A percentile compares a stretch with the other conserved stretches of the same genome.
phyloP scores from a whole-genome alignment of 30 jellyfish, hydroid and myxozoan genomes.

The Sanderia malayensis region DNA sequence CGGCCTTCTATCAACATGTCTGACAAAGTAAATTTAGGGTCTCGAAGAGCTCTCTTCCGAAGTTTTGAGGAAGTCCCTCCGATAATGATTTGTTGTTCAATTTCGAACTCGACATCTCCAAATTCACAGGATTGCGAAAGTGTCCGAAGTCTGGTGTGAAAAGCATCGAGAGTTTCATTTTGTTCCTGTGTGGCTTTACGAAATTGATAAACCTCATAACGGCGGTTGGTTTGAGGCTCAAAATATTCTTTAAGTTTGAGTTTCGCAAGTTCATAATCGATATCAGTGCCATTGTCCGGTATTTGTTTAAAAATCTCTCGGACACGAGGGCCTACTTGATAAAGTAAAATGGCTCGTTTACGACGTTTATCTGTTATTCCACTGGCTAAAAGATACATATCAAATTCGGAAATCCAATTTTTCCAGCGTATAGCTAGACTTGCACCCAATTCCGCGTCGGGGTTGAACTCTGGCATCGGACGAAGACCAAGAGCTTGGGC shows the following conservation, averaged over 20 bases:
- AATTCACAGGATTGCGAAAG: slow-evolving; percentile 5
- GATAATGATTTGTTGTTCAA: too few species aligned
- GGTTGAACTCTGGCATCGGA: not conserved
- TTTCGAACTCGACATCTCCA: not conserved
- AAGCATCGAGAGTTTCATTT: slow-evolving; percentile 10
- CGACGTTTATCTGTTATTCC: slow-evolving; percentile 8
- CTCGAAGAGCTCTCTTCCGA: not conserved
- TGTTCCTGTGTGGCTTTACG: slow-evolving; percentile 13
- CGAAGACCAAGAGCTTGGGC: not conserved
- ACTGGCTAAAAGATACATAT: too few species aligned
- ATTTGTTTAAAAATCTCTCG: slow-evolving; percentile 20
- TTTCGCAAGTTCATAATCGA: not conserved
- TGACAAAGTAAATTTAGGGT: not conserved
- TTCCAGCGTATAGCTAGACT: too few species aligned
- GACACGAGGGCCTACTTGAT: slow-evolving; percentile 31
- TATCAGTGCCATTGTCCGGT: slow-evolving; percentile 14
- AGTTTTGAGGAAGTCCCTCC: not conserved
- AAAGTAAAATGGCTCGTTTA: slow-evolving; percentile 14
- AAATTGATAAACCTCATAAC: slow-evolving; percentile 19
- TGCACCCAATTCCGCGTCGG: not conserved
- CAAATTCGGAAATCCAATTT: too few species aligned
- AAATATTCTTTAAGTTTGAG: slow-evolving; percentile 13
- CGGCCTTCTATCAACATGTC: slow-evolving; percentile 3
- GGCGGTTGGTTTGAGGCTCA: slow-evolving; percentile 19
- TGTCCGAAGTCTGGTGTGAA: not conserved